Conservation (phyloP, 1,140 invertebrate species). For the Trinorchestia longiramus region DNA sequence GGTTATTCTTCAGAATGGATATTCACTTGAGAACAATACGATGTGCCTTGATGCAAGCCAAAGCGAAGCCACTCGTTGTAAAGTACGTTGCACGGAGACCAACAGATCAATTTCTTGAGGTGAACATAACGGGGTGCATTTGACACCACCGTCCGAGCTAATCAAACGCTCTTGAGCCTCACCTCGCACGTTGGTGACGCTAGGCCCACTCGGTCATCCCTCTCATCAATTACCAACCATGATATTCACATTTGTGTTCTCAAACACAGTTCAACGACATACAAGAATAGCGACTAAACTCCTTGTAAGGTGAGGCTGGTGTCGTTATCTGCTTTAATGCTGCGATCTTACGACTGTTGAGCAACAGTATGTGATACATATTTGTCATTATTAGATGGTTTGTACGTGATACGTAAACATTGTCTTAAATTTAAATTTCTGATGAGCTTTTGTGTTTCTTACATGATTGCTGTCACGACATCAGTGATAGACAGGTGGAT, state of each 20-base stretch:
- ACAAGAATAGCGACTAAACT: not conserved
- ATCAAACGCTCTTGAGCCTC: not conserved
- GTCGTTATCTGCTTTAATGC: not conserved
- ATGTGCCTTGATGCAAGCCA: not conserved
- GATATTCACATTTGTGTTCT: constrained; percentile 1
- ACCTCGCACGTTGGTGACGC: not conserved
- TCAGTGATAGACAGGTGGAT: not conserved
- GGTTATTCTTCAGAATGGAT: not conserved
- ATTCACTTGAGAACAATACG: not conserved
- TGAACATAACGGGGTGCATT: not conserved
- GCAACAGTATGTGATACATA: not conserved
- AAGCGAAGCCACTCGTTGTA: not conserved
- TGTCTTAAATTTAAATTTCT: not conserved
- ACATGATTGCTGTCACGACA: not conserved
- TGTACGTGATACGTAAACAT: not conserved
- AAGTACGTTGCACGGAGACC: not conserved
- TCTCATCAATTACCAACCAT: not conserved
- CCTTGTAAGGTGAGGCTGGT: not conserved
- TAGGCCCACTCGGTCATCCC: not conserved
- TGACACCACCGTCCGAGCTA: not conserved
- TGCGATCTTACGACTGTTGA: not conserved
- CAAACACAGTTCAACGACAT: not conserved
- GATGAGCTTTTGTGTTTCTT: not conserved
- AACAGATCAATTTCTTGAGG: not conserved
- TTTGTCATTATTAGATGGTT: not conserved